These are phyloP conservation scores for Barbus barbus DNA, from an alignment of 2,113 vertebrate genomes.

Conservation along the genomic window DNA sequence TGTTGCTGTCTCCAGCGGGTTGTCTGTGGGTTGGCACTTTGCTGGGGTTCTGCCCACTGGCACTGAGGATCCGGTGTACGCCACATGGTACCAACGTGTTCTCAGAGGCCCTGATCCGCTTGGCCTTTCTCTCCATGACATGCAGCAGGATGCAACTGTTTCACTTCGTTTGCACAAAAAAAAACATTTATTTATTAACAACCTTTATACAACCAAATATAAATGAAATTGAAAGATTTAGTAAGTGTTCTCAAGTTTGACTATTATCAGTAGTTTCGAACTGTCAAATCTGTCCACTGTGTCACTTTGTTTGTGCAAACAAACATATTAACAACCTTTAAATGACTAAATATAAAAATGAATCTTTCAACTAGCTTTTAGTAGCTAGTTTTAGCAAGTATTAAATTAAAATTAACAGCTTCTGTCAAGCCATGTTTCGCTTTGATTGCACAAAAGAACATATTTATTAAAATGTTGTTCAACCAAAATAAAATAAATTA, in stretches of 20 bases:
- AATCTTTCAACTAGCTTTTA: background rate
- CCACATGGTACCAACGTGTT: constrained; percentile 51
- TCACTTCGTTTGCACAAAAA: no score
- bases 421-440: background rate
- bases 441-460: background rate
- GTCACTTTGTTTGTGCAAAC: background rate
- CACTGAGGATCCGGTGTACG: constrained; percentile 56
- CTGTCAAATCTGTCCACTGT: background rate
- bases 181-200: no score
- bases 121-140: constrained; percentile 50
- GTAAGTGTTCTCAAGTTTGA: background rate
- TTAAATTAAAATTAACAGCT: background rate
- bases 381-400: background rate
- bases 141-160: background rate
- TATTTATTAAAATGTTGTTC: background rate
- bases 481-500: background rate
- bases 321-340: background rate
- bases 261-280: background rate
- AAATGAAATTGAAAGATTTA: background rate
- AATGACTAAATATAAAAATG: background rate
- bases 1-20: constrained; percentile 67
- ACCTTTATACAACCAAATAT: background rate
- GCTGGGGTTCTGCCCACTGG: constrained; percentile 64
- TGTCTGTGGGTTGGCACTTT: constrained; percentile 67
- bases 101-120: constrained; percentile 61